Conservation (phyloP, 2,113 vertebrate genomes). For the Murina feae region DNA sequence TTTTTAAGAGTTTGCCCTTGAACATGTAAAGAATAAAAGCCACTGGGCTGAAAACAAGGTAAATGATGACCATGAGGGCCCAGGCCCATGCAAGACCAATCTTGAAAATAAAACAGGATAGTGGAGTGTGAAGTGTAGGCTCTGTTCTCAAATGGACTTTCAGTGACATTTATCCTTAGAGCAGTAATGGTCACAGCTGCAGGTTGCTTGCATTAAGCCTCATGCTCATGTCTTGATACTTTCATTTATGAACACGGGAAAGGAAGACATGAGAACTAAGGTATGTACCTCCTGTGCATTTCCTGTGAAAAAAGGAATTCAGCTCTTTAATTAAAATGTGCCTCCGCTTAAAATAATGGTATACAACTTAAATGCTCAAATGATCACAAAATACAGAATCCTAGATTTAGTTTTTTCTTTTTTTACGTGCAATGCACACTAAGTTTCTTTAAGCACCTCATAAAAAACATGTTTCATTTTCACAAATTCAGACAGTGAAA, state of each 20-base stretch:
- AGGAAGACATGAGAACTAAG: neutral
- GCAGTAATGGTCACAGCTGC: neutral
- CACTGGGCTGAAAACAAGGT: neutral
- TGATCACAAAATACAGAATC: neutral
- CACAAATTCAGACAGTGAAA: neutral
- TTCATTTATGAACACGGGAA: neutral
- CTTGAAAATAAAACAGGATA: neutral
- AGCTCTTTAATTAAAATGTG: neutral
- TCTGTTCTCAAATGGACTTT: neutral
- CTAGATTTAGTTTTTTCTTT: neutral
- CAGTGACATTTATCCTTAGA: neutral
- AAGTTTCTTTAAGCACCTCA: neutral
- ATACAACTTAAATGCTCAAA: neutral
- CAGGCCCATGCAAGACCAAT: neutral
- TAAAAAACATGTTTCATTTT: neutral
- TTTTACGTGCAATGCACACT: neutral
- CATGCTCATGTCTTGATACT: neutral
- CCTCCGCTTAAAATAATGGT: neutral
- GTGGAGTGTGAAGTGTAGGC: neutral
- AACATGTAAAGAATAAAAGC: conserved; percentile 8
- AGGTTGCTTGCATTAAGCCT: neutral
- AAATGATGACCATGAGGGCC: neutral
- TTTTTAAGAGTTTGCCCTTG: conserved; percentile 11
- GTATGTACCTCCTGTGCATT: neutral
- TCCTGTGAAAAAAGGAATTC: neutral